Conservation (phyloP, 2,113 vertebrate species). For the Trachemys scripta region DNA sequence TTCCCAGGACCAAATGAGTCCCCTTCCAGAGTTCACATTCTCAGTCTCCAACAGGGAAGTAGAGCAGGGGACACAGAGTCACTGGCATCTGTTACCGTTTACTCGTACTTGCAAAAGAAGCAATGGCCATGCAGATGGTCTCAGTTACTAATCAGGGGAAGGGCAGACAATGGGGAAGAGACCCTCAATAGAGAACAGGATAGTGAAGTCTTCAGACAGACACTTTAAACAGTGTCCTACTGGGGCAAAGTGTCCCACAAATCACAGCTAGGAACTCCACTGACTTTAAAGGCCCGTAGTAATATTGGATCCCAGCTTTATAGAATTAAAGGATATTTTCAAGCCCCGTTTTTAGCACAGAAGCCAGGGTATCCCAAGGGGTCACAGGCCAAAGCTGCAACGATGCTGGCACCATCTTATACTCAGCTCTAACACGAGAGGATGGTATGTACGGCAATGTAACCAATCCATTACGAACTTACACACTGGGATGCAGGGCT, state of each 20-base stretch:
- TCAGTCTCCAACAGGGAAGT: neutral
- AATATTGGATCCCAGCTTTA: neutral
- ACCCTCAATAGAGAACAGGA: neutral
- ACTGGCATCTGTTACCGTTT: constrained; percentile 26
- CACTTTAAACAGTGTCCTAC: neutral
- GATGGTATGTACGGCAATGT: neutral
- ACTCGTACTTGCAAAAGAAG: constrained; percentile 23
- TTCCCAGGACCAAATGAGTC: constrained; percentile 32
- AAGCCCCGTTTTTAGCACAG: neutral
- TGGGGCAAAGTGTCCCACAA: constrained; percentile 2
- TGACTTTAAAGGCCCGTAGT: neutral
- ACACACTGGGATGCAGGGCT: neutral
- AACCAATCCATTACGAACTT: neutral
- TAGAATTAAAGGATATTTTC: neutral
- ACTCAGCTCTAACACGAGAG: neutral
- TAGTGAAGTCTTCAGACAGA: neutral
- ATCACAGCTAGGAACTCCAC: neutral
- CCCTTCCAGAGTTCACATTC: constrained; percentile 62
- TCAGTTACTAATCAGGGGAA: neutral
- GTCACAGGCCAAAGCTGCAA: neutral
- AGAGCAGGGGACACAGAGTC: neutral
- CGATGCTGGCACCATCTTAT: neutral
- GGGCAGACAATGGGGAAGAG: neutral
- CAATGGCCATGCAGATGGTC: neutral
- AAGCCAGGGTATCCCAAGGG: neutral